Conservation (phyloP, 2,888 invertebrate species). For the Ornithoptera priamus region DNA sequence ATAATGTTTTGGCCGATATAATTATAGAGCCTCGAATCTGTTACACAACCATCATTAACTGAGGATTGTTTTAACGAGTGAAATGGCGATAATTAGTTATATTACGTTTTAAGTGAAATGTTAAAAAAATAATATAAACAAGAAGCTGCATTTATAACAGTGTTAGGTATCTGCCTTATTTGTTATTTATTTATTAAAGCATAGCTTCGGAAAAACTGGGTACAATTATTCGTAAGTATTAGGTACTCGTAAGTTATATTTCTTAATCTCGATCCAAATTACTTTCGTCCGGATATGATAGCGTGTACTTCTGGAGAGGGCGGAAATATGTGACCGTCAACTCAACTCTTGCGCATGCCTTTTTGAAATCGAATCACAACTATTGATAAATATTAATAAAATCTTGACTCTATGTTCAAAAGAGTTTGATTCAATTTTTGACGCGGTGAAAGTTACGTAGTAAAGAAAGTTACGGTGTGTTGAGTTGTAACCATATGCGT, state of each 20-base stretch:
- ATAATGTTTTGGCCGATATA: too few species aligned
- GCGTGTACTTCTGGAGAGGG: slow-evolving; percentile 47
- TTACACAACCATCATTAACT: background rate
- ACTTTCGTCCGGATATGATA: slow-evolving; percentile 40
- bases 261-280: background rate
- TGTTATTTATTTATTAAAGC: too few species aligned
- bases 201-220: too few species aligned
- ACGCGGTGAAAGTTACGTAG: slow-evolving; percentile 53
- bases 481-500: slow-evolving; percentile 37
- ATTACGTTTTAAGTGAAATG: too few species aligned
- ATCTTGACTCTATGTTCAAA: slow-evolving; percentile 40
- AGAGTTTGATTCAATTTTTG: slow-evolving; percentile 38
- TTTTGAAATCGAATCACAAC: slow-evolving; percentile 43
- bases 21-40: background rate
- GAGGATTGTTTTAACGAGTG: background rate
- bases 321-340: slow-evolving; percentile 58
- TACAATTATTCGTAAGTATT: too few species aligned
- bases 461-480: slow-evolving; percentile 62
- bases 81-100: background rate
- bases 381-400: slow-evolving; percentile 31
- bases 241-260: background rate
- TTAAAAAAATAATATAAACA: too few species aligned
- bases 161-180: too few species aligned
- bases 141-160: too few species aligned
- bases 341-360: slow-evolving; percentile 51